Evolutionary conservation across 2,797 vertebrate genomes (phyloP), one percentile per base, ranked within the genome.

Genomic region (Acanthopagrus latus): DNA sequence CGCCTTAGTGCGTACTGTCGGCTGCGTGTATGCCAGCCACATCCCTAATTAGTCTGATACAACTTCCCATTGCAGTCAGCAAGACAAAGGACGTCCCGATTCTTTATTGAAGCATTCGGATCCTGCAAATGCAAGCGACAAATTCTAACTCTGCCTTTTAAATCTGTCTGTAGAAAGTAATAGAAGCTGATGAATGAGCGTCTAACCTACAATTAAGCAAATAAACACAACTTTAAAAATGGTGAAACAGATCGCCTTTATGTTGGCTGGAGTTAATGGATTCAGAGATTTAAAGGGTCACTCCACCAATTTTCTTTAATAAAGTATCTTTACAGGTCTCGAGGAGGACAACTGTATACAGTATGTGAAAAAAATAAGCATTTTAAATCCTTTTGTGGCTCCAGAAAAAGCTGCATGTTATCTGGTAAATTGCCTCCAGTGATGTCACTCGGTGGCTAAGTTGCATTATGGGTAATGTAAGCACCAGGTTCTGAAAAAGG

Each of bases 31-130:
- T 78, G 86, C 86, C 88, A 90, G 63, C 90, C 86, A 81, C 86
- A 74, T 92, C 77, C 74, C 78, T 91, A 90, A 93, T 92, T 92
- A 91, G 90, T 79, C 88, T 57, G 76, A 92, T 87, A 83, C 88
- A 79, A 91, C 81, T 88, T 90, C 88, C 91, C 76, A 58, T 78
- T 21, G 81, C 85, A 86, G 86, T 88, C 84, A 74, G 87, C 69
- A 33, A 89, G 80, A 93, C 91, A 92, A 93, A 91, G 83, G 79
- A 80, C 52, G 59, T 62, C 74, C 70, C 11, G 23, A 82, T 78
- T 85, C 74, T 74, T 57, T 27, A 75, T 57, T 75, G 52, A 81
- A 74, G 74, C 77, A 10, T 75, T 86, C n/a, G 64, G 41, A 84
- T 88, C 60, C 59, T 84, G 74, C 50, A 13, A 69, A 66, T 18